Conservation (phyloP, 2,113 vertebrate species). For the Melanocharis versteri region DNA sequence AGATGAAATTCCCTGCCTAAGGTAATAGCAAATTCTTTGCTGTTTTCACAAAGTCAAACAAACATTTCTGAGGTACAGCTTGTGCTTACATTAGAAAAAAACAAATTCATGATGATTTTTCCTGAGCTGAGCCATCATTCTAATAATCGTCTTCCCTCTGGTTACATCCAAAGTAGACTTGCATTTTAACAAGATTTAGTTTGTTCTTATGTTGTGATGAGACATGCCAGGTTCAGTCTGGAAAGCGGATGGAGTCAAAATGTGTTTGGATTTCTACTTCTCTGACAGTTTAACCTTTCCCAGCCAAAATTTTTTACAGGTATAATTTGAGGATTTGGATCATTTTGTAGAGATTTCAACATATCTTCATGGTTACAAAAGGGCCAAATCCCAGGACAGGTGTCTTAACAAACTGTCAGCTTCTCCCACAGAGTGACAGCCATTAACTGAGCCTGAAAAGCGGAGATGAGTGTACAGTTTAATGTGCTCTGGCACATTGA, state of each 20-base stretch:
- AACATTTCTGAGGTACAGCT: background rate
- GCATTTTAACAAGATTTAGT: background rate
- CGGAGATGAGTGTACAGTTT: background rate
- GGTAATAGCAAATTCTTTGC: background rate
- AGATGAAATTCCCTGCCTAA: background rate
- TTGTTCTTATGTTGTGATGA: background rate
- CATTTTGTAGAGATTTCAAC: background rate
- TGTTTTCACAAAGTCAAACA: slow-evolving; percentile 5
- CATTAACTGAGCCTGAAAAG: background rate
- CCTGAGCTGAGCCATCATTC: background rate
- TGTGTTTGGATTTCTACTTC: background rate
- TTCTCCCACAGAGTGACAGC: background rate
- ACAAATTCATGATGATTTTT: background rate
- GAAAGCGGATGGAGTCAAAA: background rate
- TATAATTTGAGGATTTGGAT: background rate
- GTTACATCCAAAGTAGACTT: background rate
- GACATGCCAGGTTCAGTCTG: background rate
- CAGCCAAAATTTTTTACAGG: background rate
- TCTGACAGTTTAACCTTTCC: background rate
- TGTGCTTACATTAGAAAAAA: background rate
- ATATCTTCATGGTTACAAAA: background rate
- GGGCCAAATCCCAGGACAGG: background rate
- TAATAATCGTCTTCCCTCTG: background rate
- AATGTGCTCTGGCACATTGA: background rate
- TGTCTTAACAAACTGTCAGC: background rate